Evolutionary conservation across 1,140 invertebrate genomes (phyloP), one percentile per base, ranked within the genome.

Genomic region (Macrobrachium rosenbergii): DNA sequence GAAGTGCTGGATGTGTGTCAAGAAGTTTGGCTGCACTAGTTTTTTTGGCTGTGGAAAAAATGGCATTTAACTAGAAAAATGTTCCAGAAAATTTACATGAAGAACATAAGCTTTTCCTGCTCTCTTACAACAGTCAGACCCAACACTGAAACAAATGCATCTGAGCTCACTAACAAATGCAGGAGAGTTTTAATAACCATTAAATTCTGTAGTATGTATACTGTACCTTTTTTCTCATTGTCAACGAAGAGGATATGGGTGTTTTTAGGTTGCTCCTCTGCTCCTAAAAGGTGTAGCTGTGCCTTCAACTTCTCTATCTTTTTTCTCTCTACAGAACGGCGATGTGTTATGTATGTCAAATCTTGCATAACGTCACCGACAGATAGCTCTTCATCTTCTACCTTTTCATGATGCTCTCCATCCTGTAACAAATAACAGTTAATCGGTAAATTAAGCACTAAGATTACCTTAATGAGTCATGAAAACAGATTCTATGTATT

Each of bases 251-350:
- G 95, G 62, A 93, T 94, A 90, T 98, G 97, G 52, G 94, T 95
- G 92, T 98, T 98, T 62, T 93, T 92, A 2, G 93, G 93, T 67
- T 84, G 0, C 28, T 83, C 59, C n/a, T 94, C 92, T 37, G 90
- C 87, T 91, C 97, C 96, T 8, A 97, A 94, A 91, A 98, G 93
- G 91, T 99, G 97, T 2, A 99, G 93, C 76, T 95, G 92, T 17
- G 95, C 94, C 92, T 98, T 96, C 28, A 99, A 91, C 90, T 95
- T 95, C 88, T 98, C 94, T 89, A 99, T 96, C 93, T 98, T 98
- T 90, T 95, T 97, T 0, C 94, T 92, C 93, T 99, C 98, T 58
- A 97, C 94, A 16, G 95, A 95, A 67, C 96, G 93, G 90, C 97
- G 97, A 92, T 96, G 96, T 37, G 94, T 94, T 10, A 99, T 94